phyloP scores from a whole-genome alignment of 2,888 invertebrate species.

The Leptinotarsa haldemani region DNA sequence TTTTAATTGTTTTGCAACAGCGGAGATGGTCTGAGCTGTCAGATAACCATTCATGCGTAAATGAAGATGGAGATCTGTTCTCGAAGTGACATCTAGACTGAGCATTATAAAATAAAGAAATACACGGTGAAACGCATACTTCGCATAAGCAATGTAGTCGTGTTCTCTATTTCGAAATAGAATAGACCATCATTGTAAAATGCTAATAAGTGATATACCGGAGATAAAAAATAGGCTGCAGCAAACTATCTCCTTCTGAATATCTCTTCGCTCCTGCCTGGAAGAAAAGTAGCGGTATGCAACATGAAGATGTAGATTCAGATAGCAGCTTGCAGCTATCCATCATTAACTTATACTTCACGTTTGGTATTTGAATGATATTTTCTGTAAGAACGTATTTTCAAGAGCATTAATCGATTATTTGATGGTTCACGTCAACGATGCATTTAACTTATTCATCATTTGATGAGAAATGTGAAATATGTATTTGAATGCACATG shows the following conservation, averaged over 20 bases:
- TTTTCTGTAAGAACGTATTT: constrained; percentile 8
- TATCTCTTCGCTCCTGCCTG: constrained; percentile 28
- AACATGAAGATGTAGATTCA: constrained; percentile 26
- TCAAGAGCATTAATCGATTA: background rate
- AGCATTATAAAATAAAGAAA: background rate
- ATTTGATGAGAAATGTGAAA: background rate
- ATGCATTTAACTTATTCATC: background rate
- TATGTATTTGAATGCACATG: background rate
- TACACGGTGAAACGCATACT: background rate
- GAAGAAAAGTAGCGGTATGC: constrained; percentile 28
- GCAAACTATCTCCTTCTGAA: constrained; percentile 23
- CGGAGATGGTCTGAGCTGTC: background rate
- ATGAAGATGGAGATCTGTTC: constrained; percentile 9
- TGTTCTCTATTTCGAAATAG: constrained; percentile 29
- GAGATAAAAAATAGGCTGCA: constrained; percentile 31
- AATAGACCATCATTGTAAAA: constrained; percentile 30
- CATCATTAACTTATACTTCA: constrained; percentile 18
- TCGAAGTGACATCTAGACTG: background rate
- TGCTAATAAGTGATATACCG: constrained; percentile 36
- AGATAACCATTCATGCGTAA: background rate
- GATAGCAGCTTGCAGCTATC: constrained; percentile 26
- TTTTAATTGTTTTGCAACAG: background rate
- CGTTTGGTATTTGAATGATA: constrained; percentile 3
- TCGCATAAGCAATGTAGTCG: constrained; percentile 10
- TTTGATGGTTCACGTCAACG: background rate